These are phyloP conservation scores for Pristionchus entomophagus DNA, from an alignment of 2,888 invertebrate genomes.

Conservation along the genomic window DNA sequence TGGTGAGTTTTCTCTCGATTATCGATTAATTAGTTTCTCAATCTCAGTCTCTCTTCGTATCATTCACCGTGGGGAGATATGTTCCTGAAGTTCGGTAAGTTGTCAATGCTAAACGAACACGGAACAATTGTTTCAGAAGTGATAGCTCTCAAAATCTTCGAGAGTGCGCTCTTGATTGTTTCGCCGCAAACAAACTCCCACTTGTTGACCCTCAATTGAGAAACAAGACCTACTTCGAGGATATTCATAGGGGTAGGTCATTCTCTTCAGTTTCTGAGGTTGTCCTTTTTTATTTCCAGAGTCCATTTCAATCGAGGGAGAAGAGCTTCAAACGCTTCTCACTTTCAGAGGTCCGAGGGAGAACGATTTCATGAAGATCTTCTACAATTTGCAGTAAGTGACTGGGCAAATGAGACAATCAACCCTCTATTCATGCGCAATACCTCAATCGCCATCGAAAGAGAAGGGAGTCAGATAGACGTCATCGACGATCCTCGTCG, in stretches of 20 bases:
- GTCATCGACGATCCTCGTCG: not conserved
- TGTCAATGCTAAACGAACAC: no score
- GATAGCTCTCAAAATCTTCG: not conserved
- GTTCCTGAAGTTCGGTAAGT: not conserved
- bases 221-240: not conserved
- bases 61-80: not conserved
- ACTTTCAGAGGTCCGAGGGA: not conserved
- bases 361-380: not conserved
- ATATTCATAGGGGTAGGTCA: not conserved
- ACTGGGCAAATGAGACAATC: not conserved
- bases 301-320: no score
- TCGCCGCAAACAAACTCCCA: not conserved
- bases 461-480: not conserved
- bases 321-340: not conserved
- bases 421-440: not conserved
- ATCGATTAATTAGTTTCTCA: not conserved
- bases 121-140: not conserved
- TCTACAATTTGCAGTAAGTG: not conserved
- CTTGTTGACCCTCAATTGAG: not conserved
- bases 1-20: not conserved
- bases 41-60: not conserved
- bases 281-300: not conserved
- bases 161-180: not conserved
- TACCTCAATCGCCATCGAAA: not conserved
- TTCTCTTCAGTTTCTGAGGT: not conserved